phyloP scores from a whole-genome alignment of 2,113 vertebrate genomes.

The Lepisosteus osseus region DNA sequence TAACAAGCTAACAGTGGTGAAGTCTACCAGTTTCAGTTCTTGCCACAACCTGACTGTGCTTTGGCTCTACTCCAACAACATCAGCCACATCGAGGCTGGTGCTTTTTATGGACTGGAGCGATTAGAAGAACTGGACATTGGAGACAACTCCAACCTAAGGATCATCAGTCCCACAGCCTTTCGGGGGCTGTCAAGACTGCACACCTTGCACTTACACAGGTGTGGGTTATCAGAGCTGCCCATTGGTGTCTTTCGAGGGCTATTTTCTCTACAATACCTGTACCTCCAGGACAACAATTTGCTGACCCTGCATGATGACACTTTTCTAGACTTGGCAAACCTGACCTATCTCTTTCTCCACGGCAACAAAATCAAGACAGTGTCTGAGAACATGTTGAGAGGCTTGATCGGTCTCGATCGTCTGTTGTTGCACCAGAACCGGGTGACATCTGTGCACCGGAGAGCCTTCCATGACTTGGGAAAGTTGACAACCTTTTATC shows the following conservation, averaged over 20 bases:
- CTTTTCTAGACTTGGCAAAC: constrained; percentile 92
- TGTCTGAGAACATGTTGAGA: constrained; percentile 86
- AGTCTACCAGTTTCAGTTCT: constrained; percentile 84
- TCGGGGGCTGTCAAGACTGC: constrained; percentile 83
- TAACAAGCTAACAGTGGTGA: constrained; percentile 84
- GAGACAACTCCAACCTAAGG: constrained; percentile 87
- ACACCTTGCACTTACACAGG: constrained; percentile 89
- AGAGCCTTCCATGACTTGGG: constrained; percentile 84
- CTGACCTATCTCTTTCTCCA: constrained; percentile 95
- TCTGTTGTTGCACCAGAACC: constrained; percentile 90
- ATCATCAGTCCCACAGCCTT: constrained; percentile 85
- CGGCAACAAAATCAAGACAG: constrained; percentile 88
- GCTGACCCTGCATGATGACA: constrained; percentile 80
- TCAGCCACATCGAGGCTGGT: constrained; percentile 84
- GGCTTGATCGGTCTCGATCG: constrained; percentile 88
- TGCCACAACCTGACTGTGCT: constrained; percentile 91
- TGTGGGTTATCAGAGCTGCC: constrained; percentile 89
- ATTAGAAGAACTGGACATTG: constrained; percentile 93
- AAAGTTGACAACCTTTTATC: constrained; percentile 88
- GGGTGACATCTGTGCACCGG: constrained; percentile 76
- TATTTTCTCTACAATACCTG: constrained; percentile 91
- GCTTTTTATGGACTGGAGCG: constrained; percentile 85
- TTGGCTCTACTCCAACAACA: constrained; percentile 93
- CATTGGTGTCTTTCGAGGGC: constrained; percentile 81
- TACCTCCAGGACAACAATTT: constrained; percentile 94